Conservation (phyloP, 2,888 invertebrate species). For the Malacosoma neustria region DNA sequence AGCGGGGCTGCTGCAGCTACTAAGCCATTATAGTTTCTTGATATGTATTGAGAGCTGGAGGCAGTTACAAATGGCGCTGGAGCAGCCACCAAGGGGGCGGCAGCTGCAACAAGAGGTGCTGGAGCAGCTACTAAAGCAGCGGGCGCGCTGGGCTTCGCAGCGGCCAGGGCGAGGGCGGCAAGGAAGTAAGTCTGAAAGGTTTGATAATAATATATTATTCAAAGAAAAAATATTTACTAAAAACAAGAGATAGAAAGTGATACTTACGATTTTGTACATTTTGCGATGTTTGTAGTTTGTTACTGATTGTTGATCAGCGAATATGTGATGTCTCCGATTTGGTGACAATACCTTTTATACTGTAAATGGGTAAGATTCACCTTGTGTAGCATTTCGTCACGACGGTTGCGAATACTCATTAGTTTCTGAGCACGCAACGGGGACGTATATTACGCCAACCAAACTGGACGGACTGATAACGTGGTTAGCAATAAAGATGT, state of each 20-base stretch:
- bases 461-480: conserved; percentile 33
- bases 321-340: conserved; percentile 45
- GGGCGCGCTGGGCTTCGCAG: conserved; percentile 43
- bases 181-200: conserved; percentile 47
- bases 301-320: conserved; percentile 41
- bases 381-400: conserved; percentile 62
- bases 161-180: conserved; percentile 41
- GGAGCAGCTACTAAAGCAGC: conserved; percentile 44
- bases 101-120: conserved; percentile 61
- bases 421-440: conserved; percentile 57
- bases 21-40: conserved; percentile 23
- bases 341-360: conserved; percentile 66
- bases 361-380: conserved; percentile 55
- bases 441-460: conserved; percentile 50
- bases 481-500: conserved; percentile 5
- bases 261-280: conserved; percentile 59
- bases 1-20: conserved; percentile 64
- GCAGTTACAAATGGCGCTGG: conserved; percentile 46
- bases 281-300: conserved; percentile 29
- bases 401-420: conserved; percentile 38
- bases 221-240: neutral
- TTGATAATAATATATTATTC: neutral
- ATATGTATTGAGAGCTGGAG: conserved; percentile 35
- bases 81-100: conserved; percentile 45
- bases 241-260: neutral